phyloP scores from a whole-genome alignment of 2,888 invertebrate genomes.

The Antheraea assamensis region DNA sequence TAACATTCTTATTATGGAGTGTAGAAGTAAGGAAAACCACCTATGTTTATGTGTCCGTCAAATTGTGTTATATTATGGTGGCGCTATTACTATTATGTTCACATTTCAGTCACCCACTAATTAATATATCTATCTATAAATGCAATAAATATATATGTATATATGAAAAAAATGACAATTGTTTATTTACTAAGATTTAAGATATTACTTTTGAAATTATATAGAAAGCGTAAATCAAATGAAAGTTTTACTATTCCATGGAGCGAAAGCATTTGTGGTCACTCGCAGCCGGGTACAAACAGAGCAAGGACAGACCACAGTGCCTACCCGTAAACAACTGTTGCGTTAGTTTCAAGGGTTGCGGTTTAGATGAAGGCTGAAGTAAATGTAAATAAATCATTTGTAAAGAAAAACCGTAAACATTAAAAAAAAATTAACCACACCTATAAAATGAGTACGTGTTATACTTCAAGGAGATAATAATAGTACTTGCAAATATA shows the following conservation, averaged over 20 bases:
- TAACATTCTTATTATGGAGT: neutral
- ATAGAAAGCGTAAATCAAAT: neutral
- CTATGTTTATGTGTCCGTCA: too few relatives aligned
- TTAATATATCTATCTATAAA: neutral
- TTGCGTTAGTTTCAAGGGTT: slow-evolving; percentile 9
- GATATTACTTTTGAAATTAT: neutral
- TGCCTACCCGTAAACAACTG: slow-evolving; percentile 27
- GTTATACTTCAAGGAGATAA: too few relatives aligned
- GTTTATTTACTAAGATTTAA: neutral
- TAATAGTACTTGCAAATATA: too few relatives aligned
- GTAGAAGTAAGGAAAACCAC: too few relatives aligned
- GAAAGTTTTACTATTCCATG: neutral
- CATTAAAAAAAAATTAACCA: too few relatives aligned
- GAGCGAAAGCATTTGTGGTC: slow-evolving; percentile 26
- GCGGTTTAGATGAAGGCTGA: neutral
- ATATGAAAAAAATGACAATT: neutral
- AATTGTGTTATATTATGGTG: too few relatives aligned
- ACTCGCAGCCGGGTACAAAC: slow-evolving; percentile 25
- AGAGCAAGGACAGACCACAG: slow-evolving; percentile 36
- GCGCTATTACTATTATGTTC: too few relatives aligned
- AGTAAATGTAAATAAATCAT: neutral
- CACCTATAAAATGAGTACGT: too few relatives aligned
- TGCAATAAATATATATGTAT: neutral
- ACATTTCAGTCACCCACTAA: too few relatives aligned
- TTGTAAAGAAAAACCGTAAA: neutral